Percentiles rank a stretch among this genome's conserved stretches.
phyloP scores from a whole-genome alignment of 1,140 invertebrate species.

The Leptestheria dahalacensis region DNA sequence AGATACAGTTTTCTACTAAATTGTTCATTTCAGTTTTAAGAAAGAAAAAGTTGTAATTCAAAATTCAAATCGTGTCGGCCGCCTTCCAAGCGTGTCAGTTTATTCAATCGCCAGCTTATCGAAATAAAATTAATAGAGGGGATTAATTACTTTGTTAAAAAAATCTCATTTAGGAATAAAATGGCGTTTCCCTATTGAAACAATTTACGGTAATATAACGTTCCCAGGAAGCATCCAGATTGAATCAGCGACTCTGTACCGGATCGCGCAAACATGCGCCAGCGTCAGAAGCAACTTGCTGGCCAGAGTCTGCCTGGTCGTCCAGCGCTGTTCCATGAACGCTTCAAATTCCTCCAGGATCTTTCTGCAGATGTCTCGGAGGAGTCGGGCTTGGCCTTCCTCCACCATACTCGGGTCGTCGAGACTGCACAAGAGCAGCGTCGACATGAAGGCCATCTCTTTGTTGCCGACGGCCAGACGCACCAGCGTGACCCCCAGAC shows the following conservation, averaged over 20 bases:
- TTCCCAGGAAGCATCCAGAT: not conserved
- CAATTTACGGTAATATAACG: too few species aligned
- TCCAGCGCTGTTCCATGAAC: not conserved
- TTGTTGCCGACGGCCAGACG: not conserved
- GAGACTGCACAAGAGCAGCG: not conserved
- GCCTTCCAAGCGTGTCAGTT: too few species aligned
- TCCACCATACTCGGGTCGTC: not conserved
- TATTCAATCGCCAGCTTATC: too few species aligned
- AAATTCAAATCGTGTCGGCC: too few species aligned
- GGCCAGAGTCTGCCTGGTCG: not conserved
- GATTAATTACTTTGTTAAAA: too few species aligned
- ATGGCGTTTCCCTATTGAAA: too few species aligned
- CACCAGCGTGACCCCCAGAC: not conserved
- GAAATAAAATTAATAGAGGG: too few species aligned
- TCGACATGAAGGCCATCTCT: slow-evolving; percentile 7
- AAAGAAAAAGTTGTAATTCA: too few species aligned
- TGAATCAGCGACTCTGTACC: not conserved
- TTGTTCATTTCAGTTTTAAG: too few species aligned
- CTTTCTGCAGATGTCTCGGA: not conserved
- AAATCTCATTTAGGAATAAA: not conserved
- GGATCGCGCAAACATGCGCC: slow-evolving; percentile 8
- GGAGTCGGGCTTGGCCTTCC: not conserved
- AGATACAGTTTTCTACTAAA: slow-evolving; percentile 47
- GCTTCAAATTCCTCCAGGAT: not conserved
- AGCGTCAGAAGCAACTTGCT: slow-evolving; percentile 7